phyloP scores from a whole-genome alignment of 2,888 invertebrate species.

The Calliopum simillimum region DNA sequence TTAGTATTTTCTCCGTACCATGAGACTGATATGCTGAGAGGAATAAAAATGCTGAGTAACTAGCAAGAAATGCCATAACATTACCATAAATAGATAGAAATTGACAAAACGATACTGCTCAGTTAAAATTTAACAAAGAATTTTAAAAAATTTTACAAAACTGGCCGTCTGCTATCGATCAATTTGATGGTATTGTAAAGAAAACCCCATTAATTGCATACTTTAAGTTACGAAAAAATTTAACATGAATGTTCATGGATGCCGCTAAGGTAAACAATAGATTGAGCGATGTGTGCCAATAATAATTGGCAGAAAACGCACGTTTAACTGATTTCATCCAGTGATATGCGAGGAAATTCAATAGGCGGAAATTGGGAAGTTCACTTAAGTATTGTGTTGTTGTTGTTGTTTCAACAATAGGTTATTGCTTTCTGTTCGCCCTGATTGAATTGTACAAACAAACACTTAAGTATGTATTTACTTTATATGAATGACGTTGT shows the following conservation, averaged over 20 bases:
- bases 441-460: not conserved
- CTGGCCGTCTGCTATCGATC: too few relatives aligned
- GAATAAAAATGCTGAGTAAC: too few relatives aligned
- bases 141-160: too few relatives aligned
- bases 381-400: not conserved
- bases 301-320: constrained; percentile 29
- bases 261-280: constrained; percentile 8
- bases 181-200: too few relatives aligned
- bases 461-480: too few relatives aligned
- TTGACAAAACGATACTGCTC: too few relatives aligned
- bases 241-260: not conserved
- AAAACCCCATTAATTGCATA: not conserved
- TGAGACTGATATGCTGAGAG: too few relatives aligned
- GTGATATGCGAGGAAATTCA: not conserved
- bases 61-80: too few relatives aligned
- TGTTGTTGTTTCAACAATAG: constrained; percentile 4
- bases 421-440: not conserved
- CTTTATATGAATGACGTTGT: too few relatives aligned
- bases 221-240: not conserved
- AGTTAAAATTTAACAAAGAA: too few relatives aligned
- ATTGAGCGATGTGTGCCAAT: constrained; percentile 7
- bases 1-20: too few relatives aligned
- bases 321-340: constrained; percentile 14
- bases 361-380: not conserved
- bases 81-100: too few relatives aligned